Conservation (phyloP, 2,888 invertebrate genomes). For the Argynnis bischoffii region DNA sequence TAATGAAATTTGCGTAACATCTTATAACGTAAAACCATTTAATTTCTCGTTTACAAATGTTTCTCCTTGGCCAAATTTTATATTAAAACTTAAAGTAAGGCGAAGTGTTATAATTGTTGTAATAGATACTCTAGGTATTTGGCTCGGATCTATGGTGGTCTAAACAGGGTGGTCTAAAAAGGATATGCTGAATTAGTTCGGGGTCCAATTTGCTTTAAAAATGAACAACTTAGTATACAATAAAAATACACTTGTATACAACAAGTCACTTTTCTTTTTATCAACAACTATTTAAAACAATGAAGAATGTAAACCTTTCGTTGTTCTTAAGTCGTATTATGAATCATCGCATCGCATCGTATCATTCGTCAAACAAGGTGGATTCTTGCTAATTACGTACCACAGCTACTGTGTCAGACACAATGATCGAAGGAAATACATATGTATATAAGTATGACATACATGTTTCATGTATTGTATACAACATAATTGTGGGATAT, state of each 20-base stretch:
- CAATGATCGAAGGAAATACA: background rate
- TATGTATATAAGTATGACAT: background rate
- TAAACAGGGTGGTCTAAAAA: no score
- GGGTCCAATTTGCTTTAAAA: no score
- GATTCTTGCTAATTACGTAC: constrained; percentile 35
- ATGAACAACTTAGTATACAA: background rate
- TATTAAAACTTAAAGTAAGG: no score
- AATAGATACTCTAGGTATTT: no score
- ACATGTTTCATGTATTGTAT: background rate
- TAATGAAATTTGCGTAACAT: no score
- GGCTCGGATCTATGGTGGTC: no score
- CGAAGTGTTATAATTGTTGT: no score
- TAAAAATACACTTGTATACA: background rate
- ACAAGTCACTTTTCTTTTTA: background rate
- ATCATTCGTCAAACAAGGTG: constrained; percentile 39
- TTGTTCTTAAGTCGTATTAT: constrained; percentile 35
- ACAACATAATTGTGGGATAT: no score
- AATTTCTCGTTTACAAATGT: no score
- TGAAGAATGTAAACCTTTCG: constrained; percentile 23
- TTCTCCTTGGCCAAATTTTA: no score
- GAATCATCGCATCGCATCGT: constrained; percentile 36
- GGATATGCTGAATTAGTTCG: no score
- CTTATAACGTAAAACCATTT: no score
- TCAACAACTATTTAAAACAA: background rate
- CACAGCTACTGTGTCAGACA: constrained; percentile 23